Evolutionary conservation across 2,113 vertebrate species (phyloP), one percentile per base, ranked within the genome.

Genomic region (Dolichallabes microphthalmus): DNA sequence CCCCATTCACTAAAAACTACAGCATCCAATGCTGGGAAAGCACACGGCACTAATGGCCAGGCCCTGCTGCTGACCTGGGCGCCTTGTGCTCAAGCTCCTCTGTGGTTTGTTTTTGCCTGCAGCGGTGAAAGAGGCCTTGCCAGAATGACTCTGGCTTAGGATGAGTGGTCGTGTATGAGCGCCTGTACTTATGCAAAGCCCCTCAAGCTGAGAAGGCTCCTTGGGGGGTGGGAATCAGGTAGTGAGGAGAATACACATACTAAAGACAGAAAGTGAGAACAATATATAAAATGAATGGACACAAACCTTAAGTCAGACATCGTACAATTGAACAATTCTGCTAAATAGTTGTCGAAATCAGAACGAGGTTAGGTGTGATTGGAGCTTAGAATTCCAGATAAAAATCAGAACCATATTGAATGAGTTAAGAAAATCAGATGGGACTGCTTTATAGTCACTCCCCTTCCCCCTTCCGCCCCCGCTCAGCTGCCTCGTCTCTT

Each of bases 1-100:
- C 75, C 61, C 68, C 80, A 83, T 88, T 88, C 87, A 88, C 76
- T 73, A 85, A 86, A 45, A 69, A 86, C 74, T 61, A 75, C 81
- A 61, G 50, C 80, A 83, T 83, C 80, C 80, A 86, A 45, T 83
- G 80, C 87, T 86, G 87, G 80, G 87, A 83, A 80, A 79, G 60
- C 27, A 83, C 61, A n/a, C 66, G 79, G 58, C 76, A 81, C 60
- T 86, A 86, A 86, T 88, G 75, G 68, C 77, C 78, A 71, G 78
- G 82, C 58, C 80, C 83, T 85, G 81, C 84, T 82, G 81, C 81
- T 88, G 87, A 88, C 84, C 87, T 39, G 73, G 39, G 53, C 17
- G 55, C 55, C 84, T 77, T 64, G 71, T 58, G 25, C 68, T 82
- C 55, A 25, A 32, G 61, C 78, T 74, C 76, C 69, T 74, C 86